Evolutionary conservation across 2,113 vertebrate species (phyloP), one percentile per base, ranked within the genome.

Genomic region (Spea multiplicata): DNA sequence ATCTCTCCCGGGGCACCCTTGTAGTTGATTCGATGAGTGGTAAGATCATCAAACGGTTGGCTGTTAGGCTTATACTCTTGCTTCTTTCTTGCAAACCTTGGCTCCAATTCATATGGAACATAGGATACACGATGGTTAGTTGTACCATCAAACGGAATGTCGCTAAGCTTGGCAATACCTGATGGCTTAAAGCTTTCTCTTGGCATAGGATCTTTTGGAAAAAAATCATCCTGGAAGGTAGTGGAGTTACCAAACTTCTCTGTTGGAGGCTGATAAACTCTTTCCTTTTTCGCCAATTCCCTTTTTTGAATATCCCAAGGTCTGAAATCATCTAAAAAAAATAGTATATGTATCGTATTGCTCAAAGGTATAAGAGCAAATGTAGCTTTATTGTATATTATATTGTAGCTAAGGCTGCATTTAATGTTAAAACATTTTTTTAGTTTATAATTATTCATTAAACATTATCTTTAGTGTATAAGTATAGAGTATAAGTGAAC

Each of bases 191-290:
- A 94, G 83, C 87, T 93, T 71, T 80, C 83, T 0, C 85, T 84
- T 0, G 83, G 86, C 10, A 78, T 83, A 14, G 88, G 44, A 46
- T 89, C 87, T 74, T 45, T 87, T 2, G 88, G 88, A 48, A 87
- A 45, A 66, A 88, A 96, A 48, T 91, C 92, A 62, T 94, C 91
- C 78, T 94, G 95, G 84, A 93, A 95, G 0, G 94, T 96, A 4
- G 94, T 94, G 75, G 90, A 50, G 72, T 94, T 94, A 64, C 90
- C 92, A 83, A 95, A 96, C 82, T 89, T 94, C 77, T 80, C 81
- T 0, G 83, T 80, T 44, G 94, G 91, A 5, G 87, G 90, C 0
- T 86, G 83, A 8, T 95, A 95, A 0, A 8, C 3, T 44, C 48
- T 62, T 3, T 91, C 87, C 50, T 86, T 83, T 84, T 91, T 95